These are phyloP conservation scores for Rhipidura dahli DNA, from an alignment of 2,113 vertebrate genomes.

Conservation along the genomic window DNA sequence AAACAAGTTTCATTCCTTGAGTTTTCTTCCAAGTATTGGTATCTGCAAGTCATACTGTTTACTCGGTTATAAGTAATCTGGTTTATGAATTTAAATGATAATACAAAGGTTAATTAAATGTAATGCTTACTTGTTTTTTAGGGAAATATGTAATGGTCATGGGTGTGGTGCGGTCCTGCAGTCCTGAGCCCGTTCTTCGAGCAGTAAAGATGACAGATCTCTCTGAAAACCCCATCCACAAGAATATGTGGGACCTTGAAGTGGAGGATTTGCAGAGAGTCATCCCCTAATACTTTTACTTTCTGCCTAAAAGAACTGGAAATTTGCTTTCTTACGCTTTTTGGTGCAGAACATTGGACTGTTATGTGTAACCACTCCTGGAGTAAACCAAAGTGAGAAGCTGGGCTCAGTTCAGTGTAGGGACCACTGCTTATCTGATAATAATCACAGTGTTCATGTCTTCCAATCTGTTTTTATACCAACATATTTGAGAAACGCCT, in stretches of 20 bases:
- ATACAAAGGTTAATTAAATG: background rate
- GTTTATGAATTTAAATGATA: background rate
- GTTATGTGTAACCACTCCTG: background rate
- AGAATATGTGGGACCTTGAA: slow-evolving; percentile 86
- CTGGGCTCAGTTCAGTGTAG: background rate
- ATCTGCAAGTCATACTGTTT: background rate
- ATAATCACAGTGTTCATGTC: background rate
- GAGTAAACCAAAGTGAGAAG: background rate
- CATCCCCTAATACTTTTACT: slow-evolving; percentile 55
- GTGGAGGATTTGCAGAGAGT: slow-evolving; percentile 88
- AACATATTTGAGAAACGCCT: background rate
- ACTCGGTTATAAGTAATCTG: background rate
- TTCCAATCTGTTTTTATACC: background rate
- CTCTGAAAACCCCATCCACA: slow-evolving; percentile 80
- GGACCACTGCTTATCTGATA: background rate
- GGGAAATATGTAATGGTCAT: slow-evolving; percentile 96
- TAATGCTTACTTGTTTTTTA: slow-evolving; percentile 31
- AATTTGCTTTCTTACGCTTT: background rate
- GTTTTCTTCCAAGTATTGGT: background rate
- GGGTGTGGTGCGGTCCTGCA: slow-evolving; percentile 80
- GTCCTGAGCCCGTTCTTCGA: slow-evolving; percentile 85
- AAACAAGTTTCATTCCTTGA: background rate
- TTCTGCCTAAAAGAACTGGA: background rate
- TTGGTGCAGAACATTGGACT: background rate
- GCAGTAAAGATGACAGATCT: slow-evolving; percentile 93